These are phyloP conservation scores for Drosophila differens DNA, from an alignment of 2,888 invertebrate genomes.

Conservation along the genomic window DNA sequence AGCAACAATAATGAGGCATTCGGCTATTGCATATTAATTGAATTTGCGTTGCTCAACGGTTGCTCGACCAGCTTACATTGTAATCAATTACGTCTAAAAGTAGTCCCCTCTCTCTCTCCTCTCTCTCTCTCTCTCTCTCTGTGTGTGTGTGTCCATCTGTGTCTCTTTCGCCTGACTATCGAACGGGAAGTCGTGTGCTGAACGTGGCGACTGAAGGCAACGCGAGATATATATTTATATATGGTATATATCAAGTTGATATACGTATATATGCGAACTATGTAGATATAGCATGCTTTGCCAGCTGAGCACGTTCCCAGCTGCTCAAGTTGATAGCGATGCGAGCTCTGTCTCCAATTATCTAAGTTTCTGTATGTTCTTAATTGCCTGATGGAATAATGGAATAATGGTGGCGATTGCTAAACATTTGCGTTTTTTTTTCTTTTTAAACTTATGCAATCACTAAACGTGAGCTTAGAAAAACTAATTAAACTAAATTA, in stretches of 20 bases:
- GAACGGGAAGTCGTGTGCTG: constrained; percentile 66
- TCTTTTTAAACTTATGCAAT: not conserved
- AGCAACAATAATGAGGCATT: constrained; percentile 27
- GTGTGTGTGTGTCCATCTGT: not conserved
- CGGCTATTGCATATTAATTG: constrained; percentile 75
- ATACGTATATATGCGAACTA: constrained; percentile 7
- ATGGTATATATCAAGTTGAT: constrained; percentile 4
- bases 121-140: not conserved
- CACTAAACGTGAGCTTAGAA: not conserved
- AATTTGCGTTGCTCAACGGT: constrained; percentile 41
- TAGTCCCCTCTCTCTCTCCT: not conserved
- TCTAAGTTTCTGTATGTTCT: constrained; percentile 13
- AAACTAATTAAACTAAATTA: not conserved
- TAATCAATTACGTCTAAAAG: constrained; percentile 33
- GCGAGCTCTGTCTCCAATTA: constrained; percentile 19
- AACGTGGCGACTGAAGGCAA: constrained; percentile 59
- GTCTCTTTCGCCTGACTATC: constrained; percentile 27
- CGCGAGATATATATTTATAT: constrained; percentile 14
- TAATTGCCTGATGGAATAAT: constrained; percentile 1
- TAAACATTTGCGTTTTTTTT: not conserved
- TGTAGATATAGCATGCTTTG: constrained; percentile 12
- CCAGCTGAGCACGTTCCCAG: constrained; percentile 30
- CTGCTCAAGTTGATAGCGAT: constrained; percentile 2
- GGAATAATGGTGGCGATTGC: constrained; percentile 5
- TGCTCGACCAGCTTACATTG: constrained; percentile 30